Percentiles rank a stretch among this genome's conserved stretches.
These are phyloP conservation scores for Fulica atra DNA, from an alignment of 2,113 vertebrate species.

Conservation along the genomic window DNA sequence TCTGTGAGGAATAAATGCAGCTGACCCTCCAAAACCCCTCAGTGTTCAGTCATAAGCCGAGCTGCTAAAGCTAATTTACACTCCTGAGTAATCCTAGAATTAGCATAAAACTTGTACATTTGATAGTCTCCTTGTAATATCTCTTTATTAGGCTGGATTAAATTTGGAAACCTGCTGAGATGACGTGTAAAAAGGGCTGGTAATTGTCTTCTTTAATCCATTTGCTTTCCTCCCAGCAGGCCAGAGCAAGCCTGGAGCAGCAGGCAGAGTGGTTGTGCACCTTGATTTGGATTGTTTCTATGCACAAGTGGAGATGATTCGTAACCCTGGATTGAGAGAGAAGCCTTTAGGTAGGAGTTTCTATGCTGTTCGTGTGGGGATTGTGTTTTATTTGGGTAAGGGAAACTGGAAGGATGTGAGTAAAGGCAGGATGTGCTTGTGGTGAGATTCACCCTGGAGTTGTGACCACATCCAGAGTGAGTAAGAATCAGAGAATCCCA, in stretches of 20 bases:
- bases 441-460: background rate
- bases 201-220: background rate
- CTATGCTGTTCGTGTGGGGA: background rate
- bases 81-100: background rate
- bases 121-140: too few relatives aligned
- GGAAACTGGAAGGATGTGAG: background rate
- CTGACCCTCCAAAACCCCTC: accelerated
- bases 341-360: conserved; percentile 84
- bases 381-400: background rate
- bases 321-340: conserved; percentile 81
- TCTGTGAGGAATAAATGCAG: background rate
- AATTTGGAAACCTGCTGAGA: background rate
- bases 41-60: background rate
- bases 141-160: background rate
- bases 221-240: background rate
- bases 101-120: background rate
- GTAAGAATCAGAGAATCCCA: background rate
- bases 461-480: background rate
- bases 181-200: background rate
- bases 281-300: conserved; percentile 94
- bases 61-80: accelerated
- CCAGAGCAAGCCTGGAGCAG: background rate
- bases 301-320: conserved; percentile 93
- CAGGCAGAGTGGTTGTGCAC: conserved; percentile 80
- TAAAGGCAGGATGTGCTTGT: background rate